Conservation (phyloP, 2,797 vertebrate species). For the Phaenicophaeus curvirostris region DNA sequence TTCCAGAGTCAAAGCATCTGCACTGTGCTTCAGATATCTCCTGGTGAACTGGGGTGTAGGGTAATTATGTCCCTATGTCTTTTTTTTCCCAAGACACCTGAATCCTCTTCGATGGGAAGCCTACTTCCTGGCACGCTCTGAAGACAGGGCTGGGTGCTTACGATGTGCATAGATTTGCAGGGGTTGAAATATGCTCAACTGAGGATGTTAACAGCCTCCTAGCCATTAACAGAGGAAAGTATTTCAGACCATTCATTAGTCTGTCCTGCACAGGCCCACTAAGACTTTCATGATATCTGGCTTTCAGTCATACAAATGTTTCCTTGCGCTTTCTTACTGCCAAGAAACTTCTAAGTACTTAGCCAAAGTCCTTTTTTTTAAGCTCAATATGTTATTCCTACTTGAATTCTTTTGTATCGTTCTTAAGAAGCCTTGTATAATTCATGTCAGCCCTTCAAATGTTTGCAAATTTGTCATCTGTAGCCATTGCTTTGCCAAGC, state of each 20-base stretch:
- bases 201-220: neutral
- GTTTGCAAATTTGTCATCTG: conserved; percentile 54
- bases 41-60: neutral
- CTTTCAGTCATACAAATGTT: neutral
- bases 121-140: neutral
- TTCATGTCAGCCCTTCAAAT: conserved; percentile 43
- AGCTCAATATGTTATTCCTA: neutral
- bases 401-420: neutral
- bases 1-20: neutral
- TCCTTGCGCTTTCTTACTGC: conserved; percentile 17
- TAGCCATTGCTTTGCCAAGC: conserved; percentile 31
- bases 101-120: neutral
- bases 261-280: neutral
- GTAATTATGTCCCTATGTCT: neutral
- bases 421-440: conserved; percentile 29
- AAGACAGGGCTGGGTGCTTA: neutral
- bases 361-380: conserved; percentile 1
- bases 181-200: neutral
- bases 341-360: neutral
- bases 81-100: neutral
- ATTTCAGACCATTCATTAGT: neutral
- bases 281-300: neutral
- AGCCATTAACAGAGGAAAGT: neutral
- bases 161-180: neutral
- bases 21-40: neutral